Conservation (phyloP, 2,797 vertebrate genomes). For the Manis javanica region DNA sequence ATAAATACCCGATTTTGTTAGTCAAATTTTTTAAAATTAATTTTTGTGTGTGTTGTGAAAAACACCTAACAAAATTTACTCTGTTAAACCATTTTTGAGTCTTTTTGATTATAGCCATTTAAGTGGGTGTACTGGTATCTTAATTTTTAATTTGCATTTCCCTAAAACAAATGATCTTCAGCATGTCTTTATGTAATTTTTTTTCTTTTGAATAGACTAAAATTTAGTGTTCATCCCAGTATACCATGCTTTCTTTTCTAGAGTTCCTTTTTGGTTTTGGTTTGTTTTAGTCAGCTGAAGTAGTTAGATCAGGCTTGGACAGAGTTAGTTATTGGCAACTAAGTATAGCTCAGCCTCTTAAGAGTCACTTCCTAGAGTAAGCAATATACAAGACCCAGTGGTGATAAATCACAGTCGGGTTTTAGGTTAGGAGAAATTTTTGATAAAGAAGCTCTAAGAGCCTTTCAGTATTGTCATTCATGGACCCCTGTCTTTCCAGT, state of each 20-base stretch:
- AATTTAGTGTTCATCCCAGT: constrained; percentile 34
- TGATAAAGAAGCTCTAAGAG: neutral
- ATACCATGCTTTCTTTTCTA: constrained; percentile 14
- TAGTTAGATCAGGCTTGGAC: constrained; percentile 46
- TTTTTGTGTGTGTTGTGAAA: constrained; percentile 21
- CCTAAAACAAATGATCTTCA: neutral
- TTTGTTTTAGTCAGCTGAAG: neutral
- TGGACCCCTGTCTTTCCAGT: neutral
- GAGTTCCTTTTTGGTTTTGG: neutral
- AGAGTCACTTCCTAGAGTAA: constrained; percentile 32
- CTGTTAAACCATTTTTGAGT: neutral
- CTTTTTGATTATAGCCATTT: neutral
- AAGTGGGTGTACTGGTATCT: neutral
- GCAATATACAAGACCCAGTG: neutral
- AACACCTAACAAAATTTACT: neutral
- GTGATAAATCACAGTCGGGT: neutral
- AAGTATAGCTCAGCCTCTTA: neutral
- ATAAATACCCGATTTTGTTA: neutral
- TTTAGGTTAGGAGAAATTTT: constrained; percentile 1
- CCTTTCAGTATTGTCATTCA: constrained; percentile 46
- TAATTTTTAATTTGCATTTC: constrained; percentile 60
- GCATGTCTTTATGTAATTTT: neutral
- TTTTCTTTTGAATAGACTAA: constrained; percentile 36
- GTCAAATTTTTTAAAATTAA: neutral
- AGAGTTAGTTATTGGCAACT: constrained; percentile 14